Evolutionary conservation across 1,140 invertebrate genomes (phyloP).

Genomic region (Galleria mellonella): DNA sequence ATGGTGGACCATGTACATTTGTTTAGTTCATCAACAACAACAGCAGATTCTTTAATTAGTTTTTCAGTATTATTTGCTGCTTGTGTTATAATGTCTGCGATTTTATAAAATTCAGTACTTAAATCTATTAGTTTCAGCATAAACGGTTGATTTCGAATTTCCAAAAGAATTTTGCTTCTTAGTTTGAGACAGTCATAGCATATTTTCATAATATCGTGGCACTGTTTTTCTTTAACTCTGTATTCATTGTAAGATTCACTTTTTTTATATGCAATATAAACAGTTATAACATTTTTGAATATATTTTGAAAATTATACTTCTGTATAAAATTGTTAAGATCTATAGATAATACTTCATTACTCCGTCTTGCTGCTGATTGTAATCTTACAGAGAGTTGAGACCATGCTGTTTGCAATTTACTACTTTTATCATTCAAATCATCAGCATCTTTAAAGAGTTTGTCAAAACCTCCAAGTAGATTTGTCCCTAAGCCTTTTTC

Average conservation of each 20-base stretch:
- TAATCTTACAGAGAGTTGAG: constrained; percentile 47
- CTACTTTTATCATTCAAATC: constrained; percentile 44
- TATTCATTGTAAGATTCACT: constrained; percentile 42
- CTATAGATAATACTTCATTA: constrained; percentile 48
- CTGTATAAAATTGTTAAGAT: constrained; percentile 52
- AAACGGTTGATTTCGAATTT: constrained; percentile 52
- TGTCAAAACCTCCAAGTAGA: constrained; percentile 49
- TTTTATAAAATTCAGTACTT: constrained; percentile 56
- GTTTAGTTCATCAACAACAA: constrained; percentile 34
- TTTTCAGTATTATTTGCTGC: constrained; percentile 53
- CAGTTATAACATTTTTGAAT: constrained; percentile 45
- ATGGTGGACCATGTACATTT: constrained; percentile 61
- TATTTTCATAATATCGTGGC: constrained; percentile 54
- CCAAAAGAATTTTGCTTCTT: constrained; percentile 54
- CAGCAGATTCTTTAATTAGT: constrained; percentile 29
- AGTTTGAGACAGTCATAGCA: constrained; percentile 62
- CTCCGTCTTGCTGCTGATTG: constrained; percentile 61
- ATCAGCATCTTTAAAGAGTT: constrained; percentile 50
- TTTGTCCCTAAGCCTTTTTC: constrained; percentile 39
- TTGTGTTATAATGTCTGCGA: constrained; percentile 45
- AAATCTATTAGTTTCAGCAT: constrained; percentile 62
- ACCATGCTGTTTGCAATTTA: constrained; percentile 57
- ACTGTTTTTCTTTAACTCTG: constrained; percentile 45
- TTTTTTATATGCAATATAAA: constrained; percentile 41
- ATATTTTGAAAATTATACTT: constrained; percentile 50